These are phyloP conservation scores for Xanthorhoe designata DNA, from an alignment of 2,888 invertebrate genomes.

Conservation along the genomic window DNA sequence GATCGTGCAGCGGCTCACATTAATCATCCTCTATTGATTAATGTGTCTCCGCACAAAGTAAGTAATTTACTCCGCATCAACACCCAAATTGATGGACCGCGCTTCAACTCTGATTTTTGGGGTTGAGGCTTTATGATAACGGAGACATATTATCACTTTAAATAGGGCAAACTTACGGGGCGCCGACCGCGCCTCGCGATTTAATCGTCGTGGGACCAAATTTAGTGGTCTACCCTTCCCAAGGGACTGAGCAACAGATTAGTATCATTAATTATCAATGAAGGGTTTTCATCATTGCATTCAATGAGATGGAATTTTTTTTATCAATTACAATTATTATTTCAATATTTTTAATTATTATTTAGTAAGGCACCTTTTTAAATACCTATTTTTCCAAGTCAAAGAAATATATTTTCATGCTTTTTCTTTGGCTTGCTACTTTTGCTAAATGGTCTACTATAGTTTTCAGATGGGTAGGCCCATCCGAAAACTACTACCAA, in stretches of 20 bases:
- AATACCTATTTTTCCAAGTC: too few relatives aligned
- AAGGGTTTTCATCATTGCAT: not conserved
- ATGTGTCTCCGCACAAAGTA: conserved; percentile 79
- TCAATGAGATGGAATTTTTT: not conserved
- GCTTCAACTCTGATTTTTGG: conserved; percentile 62
- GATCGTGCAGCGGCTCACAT: conserved; percentile 73
- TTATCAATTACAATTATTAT: not conserved
- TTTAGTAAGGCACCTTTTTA: too few relatives aligned
- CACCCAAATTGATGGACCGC: conserved; percentile 63
- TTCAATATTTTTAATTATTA: too few relatives aligned
- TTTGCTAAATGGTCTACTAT: too few relatives aligned
- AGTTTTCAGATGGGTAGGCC: too few relatives aligned
- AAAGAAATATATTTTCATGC: too few relatives aligned
- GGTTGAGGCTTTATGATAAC: conserved; percentile 19
- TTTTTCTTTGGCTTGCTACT: too few relatives aligned
- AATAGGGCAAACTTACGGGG: not conserved
- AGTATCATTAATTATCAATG: not conserved
- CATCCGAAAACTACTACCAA: too few relatives aligned
- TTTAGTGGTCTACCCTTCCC: conserved; percentile 6
- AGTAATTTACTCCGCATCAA: conserved; percentile 70
- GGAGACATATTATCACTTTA: conserved; percentile 8
- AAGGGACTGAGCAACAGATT: not conserved
- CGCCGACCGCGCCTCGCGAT: not conserved
- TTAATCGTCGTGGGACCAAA: conserved; percentile 1
- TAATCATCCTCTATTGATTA: conserved; percentile 84